phyloP scores from a whole-genome alignment of 2,888 invertebrate species.

The Drosophila suboccidentalis region DNA sequence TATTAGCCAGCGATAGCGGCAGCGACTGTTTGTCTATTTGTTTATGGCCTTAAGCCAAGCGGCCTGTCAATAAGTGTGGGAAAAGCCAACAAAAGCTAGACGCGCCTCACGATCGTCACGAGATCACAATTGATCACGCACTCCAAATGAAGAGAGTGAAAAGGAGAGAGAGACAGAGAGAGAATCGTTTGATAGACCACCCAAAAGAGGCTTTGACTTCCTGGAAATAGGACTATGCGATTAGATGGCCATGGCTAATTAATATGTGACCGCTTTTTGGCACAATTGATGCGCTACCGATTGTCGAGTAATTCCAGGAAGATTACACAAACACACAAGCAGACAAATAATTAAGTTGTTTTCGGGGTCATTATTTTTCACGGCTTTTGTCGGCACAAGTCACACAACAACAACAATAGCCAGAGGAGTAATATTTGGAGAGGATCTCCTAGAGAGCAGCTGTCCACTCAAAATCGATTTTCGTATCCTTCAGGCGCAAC shows the following conservation, averaged over 20 bases:
- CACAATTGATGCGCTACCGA: conserved; percentile 75
- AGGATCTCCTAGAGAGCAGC: conserved; percentile 43
- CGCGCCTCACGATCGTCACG: conserved; percentile 53
- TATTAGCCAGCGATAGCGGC: conserved; percentile 31
- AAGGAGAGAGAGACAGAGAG: background rate
- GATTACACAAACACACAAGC: conserved; percentile 30
- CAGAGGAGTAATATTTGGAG: background rate
- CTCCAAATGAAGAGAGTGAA: conserved; percentile 18
- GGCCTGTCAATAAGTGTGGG: conserved; percentile 75
- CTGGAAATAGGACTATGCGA: conserved; percentile 49
- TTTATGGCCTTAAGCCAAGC: conserved; percentile 74
- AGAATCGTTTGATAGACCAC: conserved; percentile 41
- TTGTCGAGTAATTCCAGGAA: conserved; percentile 63
- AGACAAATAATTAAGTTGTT: conserved; percentile 74
- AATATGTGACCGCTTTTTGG: conserved; percentile 72
- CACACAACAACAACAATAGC: conserved; percentile 58
- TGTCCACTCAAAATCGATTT: conserved; percentile 72
- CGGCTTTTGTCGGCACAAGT: conserved; percentile 80
- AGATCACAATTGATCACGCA: conserved; percentile 42
- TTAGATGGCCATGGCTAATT: conserved; percentile 64
- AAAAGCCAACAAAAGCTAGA: conserved; percentile 74
- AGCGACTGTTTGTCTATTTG: conserved; percentile 72
- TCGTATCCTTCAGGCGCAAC: conserved; percentile 63
- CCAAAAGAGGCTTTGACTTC: conserved; percentile 56
- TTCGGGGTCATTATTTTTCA: conserved; percentile 75